phyloP scores from a whole-genome alignment of 2,888 invertebrate species.

The Erannis defoliaria region DNA sequence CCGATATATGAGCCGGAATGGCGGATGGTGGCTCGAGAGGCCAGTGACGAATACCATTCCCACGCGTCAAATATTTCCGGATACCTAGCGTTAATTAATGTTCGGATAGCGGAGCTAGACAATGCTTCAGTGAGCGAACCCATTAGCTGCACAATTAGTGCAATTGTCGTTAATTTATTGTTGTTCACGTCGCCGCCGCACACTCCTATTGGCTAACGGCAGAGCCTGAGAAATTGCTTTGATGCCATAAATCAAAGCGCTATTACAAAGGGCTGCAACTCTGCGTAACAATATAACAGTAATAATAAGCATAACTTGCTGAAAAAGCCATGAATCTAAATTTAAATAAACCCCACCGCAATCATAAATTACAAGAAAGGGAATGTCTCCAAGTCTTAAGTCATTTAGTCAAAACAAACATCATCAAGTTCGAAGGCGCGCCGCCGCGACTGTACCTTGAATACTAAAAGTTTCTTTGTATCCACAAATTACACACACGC shows the following conservation, averaged over 20 bases:
- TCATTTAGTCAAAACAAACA: slow-evolving; percentile 33
- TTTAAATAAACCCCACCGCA: slow-evolving; percentile 13
- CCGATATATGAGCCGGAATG: slow-evolving; percentile 49
- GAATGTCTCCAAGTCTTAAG: slow-evolving; percentile 20
- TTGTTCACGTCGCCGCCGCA: slow-evolving; percentile 63
- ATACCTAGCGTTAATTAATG: slow-evolving; percentile 67
- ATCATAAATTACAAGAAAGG: slow-evolving; percentile 17
- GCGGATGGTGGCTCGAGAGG: slow-evolving; percentile 41
- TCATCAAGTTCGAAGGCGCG: slow-evolving; percentile 23
- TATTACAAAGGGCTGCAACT: slow-evolving; percentile 36
- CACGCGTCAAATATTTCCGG: slow-evolving; percentile 72
- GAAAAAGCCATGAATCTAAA: slow-evolving; percentile 14
- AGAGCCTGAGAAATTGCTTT: slow-evolving; percentile 41
- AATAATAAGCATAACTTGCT: slow-evolving; percentile 24
- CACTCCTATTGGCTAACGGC: slow-evolving; percentile 42
- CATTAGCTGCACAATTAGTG: slow-evolving; percentile 84
- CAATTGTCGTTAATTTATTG: slow-evolving; percentile 84
- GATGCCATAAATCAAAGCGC: slow-evolving; percentile 42
- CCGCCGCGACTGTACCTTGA: slow-evolving; percentile 16
- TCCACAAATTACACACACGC: slow-evolving; percentile 34
- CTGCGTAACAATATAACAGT: slow-evolving; percentile 27
- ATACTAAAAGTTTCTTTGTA: slow-evolving; percentile 32
- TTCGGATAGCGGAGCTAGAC: slow-evolving; percentile 72
- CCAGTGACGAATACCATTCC: slow-evolving; percentile 62
- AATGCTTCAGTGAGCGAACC: slow-evolving; percentile 74